Percentiles rank a stretch among this genome's conserved stretches.
Conservation (phyloP, 1,140 invertebrate species). For the Drosophila truncata region DNA sequence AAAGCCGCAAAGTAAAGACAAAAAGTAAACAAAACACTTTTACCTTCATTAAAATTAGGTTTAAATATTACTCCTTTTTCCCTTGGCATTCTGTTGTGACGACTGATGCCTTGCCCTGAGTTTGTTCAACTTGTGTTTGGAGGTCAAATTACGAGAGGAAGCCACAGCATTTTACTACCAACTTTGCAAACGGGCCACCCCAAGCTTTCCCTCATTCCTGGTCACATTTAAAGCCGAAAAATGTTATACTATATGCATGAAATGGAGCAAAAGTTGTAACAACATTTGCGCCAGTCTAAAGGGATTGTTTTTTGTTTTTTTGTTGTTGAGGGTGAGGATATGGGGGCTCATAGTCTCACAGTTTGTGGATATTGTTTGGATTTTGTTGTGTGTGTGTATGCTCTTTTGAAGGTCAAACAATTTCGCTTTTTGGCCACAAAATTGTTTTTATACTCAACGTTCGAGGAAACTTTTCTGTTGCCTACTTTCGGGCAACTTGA, state of each 20-base stretch:
- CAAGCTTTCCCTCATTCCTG: no score
- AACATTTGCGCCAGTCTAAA: conserved; percentile 54
- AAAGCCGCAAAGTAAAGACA: conserved; percentile 24
- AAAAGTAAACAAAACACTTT: conserved; percentile 60
- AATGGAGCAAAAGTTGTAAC: conserved; percentile 76
- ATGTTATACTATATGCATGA: conserved; percentile 61
- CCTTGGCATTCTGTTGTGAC: conserved; percentile 1
- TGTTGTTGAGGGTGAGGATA: background rate
- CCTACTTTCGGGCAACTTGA: conserved; percentile 61
- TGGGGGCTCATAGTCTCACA: conserved; percentile 6
- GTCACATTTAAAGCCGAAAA: conserved; percentile 27
- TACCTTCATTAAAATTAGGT: conserved; percentile 75
- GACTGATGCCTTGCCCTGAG: conserved; percentile 9
- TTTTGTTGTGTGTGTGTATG: conserved; percentile 18
- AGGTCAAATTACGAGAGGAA: conserved; percentile 66
- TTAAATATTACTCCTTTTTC: conserved; percentile 68
- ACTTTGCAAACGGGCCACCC: conserved; percentile 9
- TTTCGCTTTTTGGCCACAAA: conserved; percentile 25
- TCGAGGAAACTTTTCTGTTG: conserved; percentile 60
- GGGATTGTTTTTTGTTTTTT: conserved; percentile 1
- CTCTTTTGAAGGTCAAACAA: conserved; percentile 44
- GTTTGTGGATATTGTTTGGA: conserved; percentile 24
- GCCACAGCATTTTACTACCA: conserved; percentile 20
- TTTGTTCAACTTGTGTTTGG: conserved; percentile 71
- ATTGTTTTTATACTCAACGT: conserved; percentile 53